Evolutionary conservation across 2,888 invertebrate species (phyloP), one percentile per base, ranked within the genome.

Genomic region (Odontocerum albicorne): DNA sequence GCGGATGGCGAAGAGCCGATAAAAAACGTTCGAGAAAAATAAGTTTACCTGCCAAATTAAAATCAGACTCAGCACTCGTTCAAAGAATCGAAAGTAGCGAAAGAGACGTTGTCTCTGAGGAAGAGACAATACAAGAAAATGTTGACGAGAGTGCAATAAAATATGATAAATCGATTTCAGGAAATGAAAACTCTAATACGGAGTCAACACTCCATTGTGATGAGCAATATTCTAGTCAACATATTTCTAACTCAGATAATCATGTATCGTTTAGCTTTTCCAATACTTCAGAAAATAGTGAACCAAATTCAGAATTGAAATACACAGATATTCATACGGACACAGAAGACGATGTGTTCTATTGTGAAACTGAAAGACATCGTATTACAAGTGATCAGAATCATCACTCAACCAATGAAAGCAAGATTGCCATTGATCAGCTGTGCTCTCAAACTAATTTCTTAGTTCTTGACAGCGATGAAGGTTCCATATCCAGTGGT

Each of bases 401-500:
- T 66, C 59, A 65, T 65, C 33, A 62, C 2, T 40, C 43, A 19
- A 16, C 31, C 10, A 40, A 46, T 17, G 32, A 38, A 53, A 71
- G 66, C 64, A 74, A 73, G 66, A 62, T 69, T 57, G 68, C 65
- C 60, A 63, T 73, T 61, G 67, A 71, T 61, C 74, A 73, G 22
- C 40, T 51, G 21, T 57, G 58, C 35, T 12, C 49, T n/a, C 49
- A 57, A 36, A 44, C 50, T 67, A 73, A 79, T 68, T 77, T 79
- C 71, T 77, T 77, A 69, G 78, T 80, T 67, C 72, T 81, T 62
- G 86, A 87, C 65, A 84, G 85, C 71, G 87, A 87, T 73, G 86
- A 86, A 66, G 86, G 87, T 62, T 87, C 87, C 45, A 84, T 90
- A 67, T 89, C 89, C 61, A 89, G 88, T 66, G 90, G 89, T 63